Base-by-base conservation (phyloP, 2,797 vertebrate genomes). In the Danio albolineatus region DNA sequence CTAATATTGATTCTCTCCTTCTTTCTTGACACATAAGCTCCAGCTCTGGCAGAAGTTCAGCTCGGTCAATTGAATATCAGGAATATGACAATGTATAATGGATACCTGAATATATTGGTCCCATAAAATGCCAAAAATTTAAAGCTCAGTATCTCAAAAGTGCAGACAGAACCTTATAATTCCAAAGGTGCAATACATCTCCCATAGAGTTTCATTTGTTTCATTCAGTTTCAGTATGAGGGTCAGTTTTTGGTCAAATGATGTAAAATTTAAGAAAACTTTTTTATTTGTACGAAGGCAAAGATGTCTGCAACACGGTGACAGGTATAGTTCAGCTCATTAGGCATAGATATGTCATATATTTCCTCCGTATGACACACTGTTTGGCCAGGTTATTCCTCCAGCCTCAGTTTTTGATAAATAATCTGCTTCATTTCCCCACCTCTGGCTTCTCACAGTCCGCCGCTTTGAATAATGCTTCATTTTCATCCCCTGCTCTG, bases 381-480 rank as follows among this genome's bases (percentile, higher is more conserved):
- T 62, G 46, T 64, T 60, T 75, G 36, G 38, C 39, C 61, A 59
- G 54, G 1, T 10, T 8, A 69, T n/a, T 59, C 54, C 13, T 6
- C 28, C 19, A 56, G 38, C 9, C 17, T 54, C 49, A 5, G 17
- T 60, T 53, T 66, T 48, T 62, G 59, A 71, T 67, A 41, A 76
- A 75, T 70, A 71, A 49, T 44, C 14, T 75, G 60, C 21, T 75
- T 74, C 17, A 74, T 78, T 81, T 75, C 48, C 60, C 74, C 66
- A 75, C 78, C 61, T 82, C 78, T n/a, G 48, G 53, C 38, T 38
- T 71, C 49, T 53, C 14, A 6, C 70, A 78, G 65, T 79, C 72
- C 77, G 65, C 19, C 79, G 9, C 48, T 73, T 38, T 7, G 43
- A 46, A 56, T 41, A 38, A 43, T 2, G 6, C 76, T 70, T 70